Evolutionary conservation across 2,888 invertebrate genomes (phyloP), one percentile per base, ranked within the genome.

Genomic region (Nematopogon swammerdamellus): DNA sequence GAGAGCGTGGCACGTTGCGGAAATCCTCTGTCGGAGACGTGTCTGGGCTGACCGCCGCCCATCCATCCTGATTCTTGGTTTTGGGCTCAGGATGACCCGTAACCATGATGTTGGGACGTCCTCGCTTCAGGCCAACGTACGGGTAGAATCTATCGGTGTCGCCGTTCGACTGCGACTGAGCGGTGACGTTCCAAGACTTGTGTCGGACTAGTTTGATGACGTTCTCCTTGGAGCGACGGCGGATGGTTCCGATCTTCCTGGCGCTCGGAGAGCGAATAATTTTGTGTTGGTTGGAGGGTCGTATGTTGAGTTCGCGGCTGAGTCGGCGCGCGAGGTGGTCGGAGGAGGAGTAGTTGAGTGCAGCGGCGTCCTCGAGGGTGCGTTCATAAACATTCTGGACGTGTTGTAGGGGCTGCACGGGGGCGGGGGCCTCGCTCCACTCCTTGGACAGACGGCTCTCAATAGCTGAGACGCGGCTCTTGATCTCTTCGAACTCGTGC

Each of bases 251-350:
- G 51, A 91, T 92, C 80, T 90, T 91, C 48, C 91, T 79, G 1
- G 90, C 91, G 63, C 91, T 91, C 1, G 91, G 92, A 0, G 91
- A 91, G 55, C 90, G 72, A 53, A 91, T 87, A 6, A 90, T 82
- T 60, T 86, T 86, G 48, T 85, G 81, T 58, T 89, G 87, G 30
- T 80, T 79, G 51, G 85, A 88, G 45, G 85, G 83, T 51, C 90
- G 73, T 50, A 91, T 91, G 63, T 89, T 88, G 45, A 91, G 64
- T 63, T 90, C 89, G 59, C 85, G 84, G 58, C 88, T 88, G 44
- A 91, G 68, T 52, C 86, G 77, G 52, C 84, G 83, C 2, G 89
- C 90, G 52, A 91, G 68, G 53, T 87, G 84, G 59, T 91, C 89
- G 0, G 89, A 85, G 1, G 81, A 84, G 0, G 83, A 81, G 50